Conservation (phyloP, 2,797 vertebrate genomes). For the Salmo trutta region DNA sequence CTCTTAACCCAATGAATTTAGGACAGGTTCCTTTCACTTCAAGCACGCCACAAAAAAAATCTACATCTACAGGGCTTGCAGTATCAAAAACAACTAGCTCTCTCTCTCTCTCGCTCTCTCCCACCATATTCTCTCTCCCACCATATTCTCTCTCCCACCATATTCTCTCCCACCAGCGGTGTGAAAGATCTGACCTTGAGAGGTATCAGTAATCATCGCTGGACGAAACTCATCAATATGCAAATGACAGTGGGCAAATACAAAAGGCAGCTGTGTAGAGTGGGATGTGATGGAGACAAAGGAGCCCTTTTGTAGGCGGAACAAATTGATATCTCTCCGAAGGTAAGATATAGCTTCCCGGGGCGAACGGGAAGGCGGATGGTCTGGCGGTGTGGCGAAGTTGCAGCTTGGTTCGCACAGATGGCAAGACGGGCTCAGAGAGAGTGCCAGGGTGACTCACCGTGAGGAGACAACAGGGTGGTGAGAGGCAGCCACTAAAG, state of each 20-base stretch:
- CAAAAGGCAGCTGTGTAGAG: not conserved
- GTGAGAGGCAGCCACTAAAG: not conserved
- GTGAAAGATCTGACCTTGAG: constrained; percentile 54
- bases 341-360: constrained; percentile 2
- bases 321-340: constrained; percentile 30
- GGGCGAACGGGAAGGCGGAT: not conserved
- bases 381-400: not conserved
- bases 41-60: no score
- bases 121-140: no score
- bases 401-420: no score
- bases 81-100: no score
- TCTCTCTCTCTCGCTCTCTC: not conserved
- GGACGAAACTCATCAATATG: constrained; percentile 57
- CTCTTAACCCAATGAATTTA: no score
- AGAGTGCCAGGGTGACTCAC: no score
- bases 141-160: not conserved
- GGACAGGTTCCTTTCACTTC: no score
- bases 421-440: no score
- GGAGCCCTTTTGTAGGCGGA: constrained; percentile 37
- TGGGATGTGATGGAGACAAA: constrained; percentile 15
- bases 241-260: constrained; percentile 52
- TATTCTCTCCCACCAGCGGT: constrained; percentile 8
- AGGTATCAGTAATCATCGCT: constrained; percentile 47
- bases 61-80: no score
- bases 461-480: not conserved